These are phyloP conservation scores for Drosophila kurseongensis DNA, from an alignment of 1,140 invertebrate genomes.

Conservation along the genomic window DNA sequence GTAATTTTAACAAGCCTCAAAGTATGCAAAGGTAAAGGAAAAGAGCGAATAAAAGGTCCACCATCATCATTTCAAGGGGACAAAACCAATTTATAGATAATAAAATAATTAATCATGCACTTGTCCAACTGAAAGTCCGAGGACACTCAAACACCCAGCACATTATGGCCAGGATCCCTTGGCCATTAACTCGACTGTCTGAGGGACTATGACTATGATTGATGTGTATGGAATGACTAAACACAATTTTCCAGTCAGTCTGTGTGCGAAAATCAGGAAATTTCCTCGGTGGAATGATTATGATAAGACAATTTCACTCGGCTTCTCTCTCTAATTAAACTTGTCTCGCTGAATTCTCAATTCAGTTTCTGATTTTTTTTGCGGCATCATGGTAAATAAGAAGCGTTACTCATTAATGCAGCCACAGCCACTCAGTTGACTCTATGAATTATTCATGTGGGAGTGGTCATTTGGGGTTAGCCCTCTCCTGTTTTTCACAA, in stretches of 20 bases:
- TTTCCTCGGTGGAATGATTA: constrained; percentile 57
- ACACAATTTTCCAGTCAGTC: constrained; percentile 57
- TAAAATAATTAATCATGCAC: constrained; percentile 82
- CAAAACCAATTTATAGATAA: constrained; percentile 79
- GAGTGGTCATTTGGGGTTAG: constrained; percentile 33
- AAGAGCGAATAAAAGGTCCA: constrained; percentile 28
- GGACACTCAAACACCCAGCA: constrained; percentile 76
- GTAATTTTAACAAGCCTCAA: constrained; percentile 29
- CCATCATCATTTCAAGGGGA: constrained; percentile 34
- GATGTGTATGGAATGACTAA: constrained; percentile 71
- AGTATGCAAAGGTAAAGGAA: constrained; percentile 43
- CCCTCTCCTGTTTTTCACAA: constrained; percentile 13
- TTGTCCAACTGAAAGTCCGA: constrained; percentile 60
- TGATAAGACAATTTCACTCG: constrained; percentile 79
- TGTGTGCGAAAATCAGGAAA: constrained; percentile 65
- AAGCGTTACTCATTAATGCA: constrained; percentile 76
- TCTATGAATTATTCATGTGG: constrained; percentile 73
- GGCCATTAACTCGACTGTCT: constrained; percentile 74
- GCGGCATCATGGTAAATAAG: constrained; percentile 80
- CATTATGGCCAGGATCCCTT: constrained; percentile 64
- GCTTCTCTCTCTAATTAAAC: constrained; percentile 72
- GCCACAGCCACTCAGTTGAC: constrained; percentile 46
- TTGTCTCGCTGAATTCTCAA: constrained; percentile 39
- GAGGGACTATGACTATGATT: constrained; percentile 58
- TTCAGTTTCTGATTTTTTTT: constrained; percentile 39